These are phyloP conservation scores for Sycophila texana DNA, from an alignment of 2,888 invertebrate species.

Conservation along the genomic window DNA sequence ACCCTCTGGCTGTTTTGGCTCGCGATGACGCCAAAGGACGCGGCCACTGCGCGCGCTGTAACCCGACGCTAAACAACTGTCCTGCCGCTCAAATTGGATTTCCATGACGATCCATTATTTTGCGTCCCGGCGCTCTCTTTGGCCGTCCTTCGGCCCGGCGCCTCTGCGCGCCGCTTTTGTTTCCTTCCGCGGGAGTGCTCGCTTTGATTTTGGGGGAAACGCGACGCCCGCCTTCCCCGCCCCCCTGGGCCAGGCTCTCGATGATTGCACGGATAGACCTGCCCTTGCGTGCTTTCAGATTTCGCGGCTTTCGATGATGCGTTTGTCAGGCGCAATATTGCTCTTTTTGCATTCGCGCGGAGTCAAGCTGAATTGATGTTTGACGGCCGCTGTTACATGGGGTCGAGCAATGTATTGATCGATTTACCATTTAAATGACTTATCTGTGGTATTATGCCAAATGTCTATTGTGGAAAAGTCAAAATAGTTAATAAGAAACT, in stretches of 20 bases:
- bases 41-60: constrained; percentile 25
- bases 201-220: too few species aligned
- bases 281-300: too few species aligned
- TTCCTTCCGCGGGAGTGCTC: background rate
- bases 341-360: too few species aligned
- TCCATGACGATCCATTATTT: constrained; percentile 58
- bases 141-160: background rate
- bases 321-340: background rate
- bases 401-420: too few species aligned
- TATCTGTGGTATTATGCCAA: too few species aligned
- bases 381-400: too few species aligned
- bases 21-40: constrained; percentile 30
- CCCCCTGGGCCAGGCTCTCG: too few species aligned
- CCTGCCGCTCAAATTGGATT: constrained; percentile 58
- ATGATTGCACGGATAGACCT: too few species aligned
- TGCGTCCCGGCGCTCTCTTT: background rate
- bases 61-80: constrained; percentile 60
- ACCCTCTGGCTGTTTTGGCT: background rate
- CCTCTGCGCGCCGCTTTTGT: background rate
- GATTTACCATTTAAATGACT: too few species aligned
- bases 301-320: background rate
- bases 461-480: too few species aligned
- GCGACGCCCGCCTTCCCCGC: background rate
- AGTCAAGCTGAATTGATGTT: too few species aligned
- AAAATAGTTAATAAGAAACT: too few species aligned